A percentile compares a stretch with the other conserved stretches of the same genome.
phyloP scores from a whole-genome alignment of 2,797 vertebrate genomes.

The Neosilurus mollespiculum region DNA sequence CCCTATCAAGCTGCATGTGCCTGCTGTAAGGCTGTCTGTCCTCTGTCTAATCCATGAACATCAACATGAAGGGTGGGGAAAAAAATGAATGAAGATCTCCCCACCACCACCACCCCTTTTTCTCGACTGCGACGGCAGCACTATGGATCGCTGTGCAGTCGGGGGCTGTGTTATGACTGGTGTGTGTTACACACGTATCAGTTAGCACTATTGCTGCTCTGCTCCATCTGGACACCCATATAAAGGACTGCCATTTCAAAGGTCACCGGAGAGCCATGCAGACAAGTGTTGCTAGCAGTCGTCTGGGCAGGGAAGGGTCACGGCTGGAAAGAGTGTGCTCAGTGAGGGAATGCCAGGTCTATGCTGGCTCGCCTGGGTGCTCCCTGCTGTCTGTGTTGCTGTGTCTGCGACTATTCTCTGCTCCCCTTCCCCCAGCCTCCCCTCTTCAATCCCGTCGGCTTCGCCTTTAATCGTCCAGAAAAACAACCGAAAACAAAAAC shows the following conservation, averaged over 20 bases:
- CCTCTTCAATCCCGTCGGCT: conserved; percentile 21
- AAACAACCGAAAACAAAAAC: conserved; percentile 44
- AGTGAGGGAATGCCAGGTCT: conserved; percentile 57
- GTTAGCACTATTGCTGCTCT: conserved; percentile 67
- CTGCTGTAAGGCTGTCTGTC: conserved; percentile 31
- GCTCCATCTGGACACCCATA: conserved; percentile 72
- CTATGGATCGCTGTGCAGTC: conserved; percentile 53
- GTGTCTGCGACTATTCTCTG: conserved; percentile 33
- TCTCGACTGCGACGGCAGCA: conserved; percentile 34
- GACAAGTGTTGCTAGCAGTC: conserved; percentile 72
- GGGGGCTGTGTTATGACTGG: conserved; percentile 76
- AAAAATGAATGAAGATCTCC: conserved; percentile 56
- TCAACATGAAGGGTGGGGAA: conserved; percentile 44
- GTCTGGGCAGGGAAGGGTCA: conserved; percentile 57
- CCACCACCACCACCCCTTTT: background rate
- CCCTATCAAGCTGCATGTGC: conserved; percentile 16
- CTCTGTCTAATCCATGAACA: conserved; percentile 34
- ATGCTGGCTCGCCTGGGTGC: conserved; percentile 51
- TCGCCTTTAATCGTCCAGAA: conserved; percentile 46
- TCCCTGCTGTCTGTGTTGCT: conserved; percentile 52
- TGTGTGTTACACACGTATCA: conserved; percentile 80
- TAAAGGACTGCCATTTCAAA: conserved; percentile 81
- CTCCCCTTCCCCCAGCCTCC: conserved; percentile 42
- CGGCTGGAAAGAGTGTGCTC: conserved; percentile 50
- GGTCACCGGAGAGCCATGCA: conserved; percentile 77